Base-by-base conservation (phyloP, 2,888 invertebrate species). In the Torymus texanus region DNA sequence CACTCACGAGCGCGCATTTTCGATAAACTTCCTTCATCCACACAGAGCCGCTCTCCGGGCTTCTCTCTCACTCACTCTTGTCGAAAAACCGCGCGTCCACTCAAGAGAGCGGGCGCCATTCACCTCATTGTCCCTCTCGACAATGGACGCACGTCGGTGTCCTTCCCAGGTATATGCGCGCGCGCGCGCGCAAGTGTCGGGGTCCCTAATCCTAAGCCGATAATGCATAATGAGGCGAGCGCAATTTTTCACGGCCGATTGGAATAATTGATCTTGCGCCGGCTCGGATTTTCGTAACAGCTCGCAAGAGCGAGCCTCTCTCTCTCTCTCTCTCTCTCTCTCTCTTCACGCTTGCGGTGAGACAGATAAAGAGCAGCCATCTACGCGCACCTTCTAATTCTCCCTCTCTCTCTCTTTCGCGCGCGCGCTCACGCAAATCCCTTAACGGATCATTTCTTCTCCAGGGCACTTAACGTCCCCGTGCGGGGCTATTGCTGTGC, bases 361-460 rank as follows among this genome's bases (percentile, higher is more conserved):
- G 73, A 63, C 73, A 55, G 63, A 63, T 63, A 73, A 73, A 63
- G 55, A 56, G 51, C 68, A 68, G 53, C 58, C 24, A 13, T 53
- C 55, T 56, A 50, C 51, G 51, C 50, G 16, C 76, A 58, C 63
- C 65, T 71, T 41, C 41, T 75, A 68, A 70, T 75, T 75, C 68
- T 41, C 41, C 41, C 41, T 5, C 29, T 29, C 29, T 29, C 29
- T 29, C 8, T 41, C 41, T 41, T 8, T 21, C 2, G 21, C 55
- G 62, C 18, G 41, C 18, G 51, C n/a, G n/a, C 55, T 29, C 53
- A 55, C 61, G 58, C 56, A 67, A 79, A 68, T 79, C 79, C 71
- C 75, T 79, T 55, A 71, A 75, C 75, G 71, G 79, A 75, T 71
- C 75, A 79, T 79, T 79, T 79, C 79, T 79, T 71, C 61, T 14